Base-by-base conservation (phyloP, 2,888 invertebrate genomes). In the Coleophora deauratella region DNA sequence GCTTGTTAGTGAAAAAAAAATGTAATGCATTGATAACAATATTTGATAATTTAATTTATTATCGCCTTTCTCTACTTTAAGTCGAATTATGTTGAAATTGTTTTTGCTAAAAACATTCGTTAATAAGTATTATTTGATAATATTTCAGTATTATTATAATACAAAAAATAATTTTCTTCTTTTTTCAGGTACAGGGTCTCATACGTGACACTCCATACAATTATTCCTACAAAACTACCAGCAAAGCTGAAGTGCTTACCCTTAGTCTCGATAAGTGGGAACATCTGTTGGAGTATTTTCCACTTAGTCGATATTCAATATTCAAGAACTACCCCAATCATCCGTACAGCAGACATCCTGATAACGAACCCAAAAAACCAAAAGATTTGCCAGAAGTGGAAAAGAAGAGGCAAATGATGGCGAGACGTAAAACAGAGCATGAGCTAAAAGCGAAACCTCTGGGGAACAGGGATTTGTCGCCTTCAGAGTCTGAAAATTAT, bases 191-290 rank as follows among this genome's bases (percentile, higher is more conserved):
- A n/a, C 74, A 80, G 55, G 81, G 81, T 1, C 40, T 79, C 12
- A 38, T 54, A 6, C 62, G 57, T 8, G 57, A 74, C 35, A 46
- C 59, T 4, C 73, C 74, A 1, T 79, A 55, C 46, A 55, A 43
- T 1, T 54, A 65, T 42, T 72, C 79, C 1, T 81, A 80, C 47
- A 57, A 61, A 38, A 72, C 75, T 0, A 39, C 58, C 4, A 55
- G 47, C 2, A 73, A 71, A 37, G 63, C 72, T 0, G 71, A 76
- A 63, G 66, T 81, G 4, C 61, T 81, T 1, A 72, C 75, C 0
- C 57, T 81, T 1, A 45, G 51, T 30, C 58, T 75, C 0, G 56
- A 66, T 1, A 66, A 75, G 41, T 80, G 80, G 80, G 65, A 69
- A 38, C 58, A 70, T 39, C 58, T 81, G 4, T 44, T 80, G 9